Evolutionary conservation across 2,888 invertebrate genomes (phyloP).

Genomic region (Poecilus cupreus): DNA sequence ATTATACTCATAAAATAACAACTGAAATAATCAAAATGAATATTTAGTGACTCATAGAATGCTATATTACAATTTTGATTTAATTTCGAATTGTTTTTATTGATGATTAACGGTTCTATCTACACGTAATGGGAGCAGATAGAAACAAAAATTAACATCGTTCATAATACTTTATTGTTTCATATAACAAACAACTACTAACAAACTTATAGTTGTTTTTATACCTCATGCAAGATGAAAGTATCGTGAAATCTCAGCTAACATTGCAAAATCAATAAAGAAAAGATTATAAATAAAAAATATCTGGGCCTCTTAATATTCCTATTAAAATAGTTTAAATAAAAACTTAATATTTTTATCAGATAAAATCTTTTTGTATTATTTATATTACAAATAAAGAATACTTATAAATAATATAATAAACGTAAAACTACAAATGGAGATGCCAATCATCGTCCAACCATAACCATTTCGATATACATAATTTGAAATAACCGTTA

Average conservation of each 20-base stretch:
- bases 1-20: constrained; percentile 39
- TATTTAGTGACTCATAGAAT: too few relatives aligned
- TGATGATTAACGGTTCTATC: constrained; percentile 23
- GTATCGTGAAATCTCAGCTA: constrained; percentile 38
- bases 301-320: constrained; percentile 10
- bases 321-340: too few relatives aligned
- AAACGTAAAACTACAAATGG: constrained; percentile 43
- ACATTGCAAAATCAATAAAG: constrained; percentile 56
- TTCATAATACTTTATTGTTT: background rate
- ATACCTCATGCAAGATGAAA: constrained; percentile 1
- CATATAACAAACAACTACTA: background rate
- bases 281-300: constrained; percentile 49
- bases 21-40: constrained; percentile 9
- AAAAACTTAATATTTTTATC: too few relatives aligned
- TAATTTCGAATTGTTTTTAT: background rate
- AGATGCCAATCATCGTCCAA: constrained; percentile 38
- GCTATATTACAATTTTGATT: background rate
- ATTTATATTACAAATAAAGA: background rate
- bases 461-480: constrained; percentile 47
- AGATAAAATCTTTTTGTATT: too few relatives aligned
- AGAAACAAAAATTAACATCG: constrained; percentile 33
- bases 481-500: constrained; percentile 25
- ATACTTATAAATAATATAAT: background rate
- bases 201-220: constrained; percentile 7
- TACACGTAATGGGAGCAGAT: constrained; percentile 2